Percentiles rank a stretch among this genome's conserved stretches.
Conservation (phyloP, 2,888 invertebrate species). For the Lymantria monacha region DNA sequence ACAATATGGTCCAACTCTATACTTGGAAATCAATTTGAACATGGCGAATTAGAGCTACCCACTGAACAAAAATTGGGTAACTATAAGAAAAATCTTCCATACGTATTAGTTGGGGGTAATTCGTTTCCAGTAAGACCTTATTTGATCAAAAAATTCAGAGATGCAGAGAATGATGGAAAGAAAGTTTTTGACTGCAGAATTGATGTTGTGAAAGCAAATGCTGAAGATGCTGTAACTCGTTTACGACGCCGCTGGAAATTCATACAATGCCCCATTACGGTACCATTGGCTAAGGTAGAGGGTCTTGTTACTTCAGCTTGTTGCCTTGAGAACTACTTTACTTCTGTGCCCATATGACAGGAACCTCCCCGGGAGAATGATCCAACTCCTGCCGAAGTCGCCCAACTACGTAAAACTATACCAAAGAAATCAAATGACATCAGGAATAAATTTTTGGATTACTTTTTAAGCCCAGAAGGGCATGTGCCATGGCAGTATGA, state of each 20-base stretch:
- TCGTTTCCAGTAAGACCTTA: background rate
- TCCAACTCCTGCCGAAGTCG: background rate
- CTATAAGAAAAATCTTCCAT: background rate
- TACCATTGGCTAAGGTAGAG: background rate
- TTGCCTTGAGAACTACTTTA: constrained; percentile 2
- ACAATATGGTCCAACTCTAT: background rate
- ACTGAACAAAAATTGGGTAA: background rate
- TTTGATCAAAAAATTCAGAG: background rate
- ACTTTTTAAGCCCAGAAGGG: background rate
- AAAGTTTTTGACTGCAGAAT: constrained; percentile 3
- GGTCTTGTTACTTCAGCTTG: background rate
- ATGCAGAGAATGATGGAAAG: background rate
- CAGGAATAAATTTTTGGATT: background rate
- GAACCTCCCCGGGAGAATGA: background rate
- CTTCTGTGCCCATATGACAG: background rate
- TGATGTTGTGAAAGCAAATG: background rate
- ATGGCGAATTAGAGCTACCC: background rate
- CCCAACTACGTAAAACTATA: background rate
- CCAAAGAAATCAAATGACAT: background rate
- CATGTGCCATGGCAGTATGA: constrained; percentile 3
- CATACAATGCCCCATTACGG: background rate
- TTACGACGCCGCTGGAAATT: constrained; percentile 3
- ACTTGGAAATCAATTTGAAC: background rate
- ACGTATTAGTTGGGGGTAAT: constrained; percentile 1
- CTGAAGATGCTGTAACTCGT: constrained; percentile 1